A percentile compares a stretch with the other conserved stretches of the same genome.
These are phyloP conservation scores for Calliphora vicina DNA, from an alignment of 1,140 invertebrate genomes.

Conservation along the genomic window DNA sequence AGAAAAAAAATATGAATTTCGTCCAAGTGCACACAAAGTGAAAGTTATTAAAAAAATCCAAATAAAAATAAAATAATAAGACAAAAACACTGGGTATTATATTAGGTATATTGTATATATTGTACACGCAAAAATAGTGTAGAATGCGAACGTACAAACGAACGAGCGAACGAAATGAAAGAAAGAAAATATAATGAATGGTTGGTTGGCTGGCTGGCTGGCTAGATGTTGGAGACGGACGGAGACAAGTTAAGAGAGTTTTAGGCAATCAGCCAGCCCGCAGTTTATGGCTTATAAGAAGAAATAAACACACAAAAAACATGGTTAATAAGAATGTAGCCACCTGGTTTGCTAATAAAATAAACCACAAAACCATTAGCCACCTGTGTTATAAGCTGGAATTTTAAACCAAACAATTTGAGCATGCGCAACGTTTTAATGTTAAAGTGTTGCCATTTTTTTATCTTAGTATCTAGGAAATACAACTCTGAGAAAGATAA, in stretches of 20 bases:
- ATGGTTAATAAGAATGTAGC: not conserved
- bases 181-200: not conserved
- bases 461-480: not conserved
- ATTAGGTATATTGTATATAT: too few species aligned
- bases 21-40: conserved; percentile 23
- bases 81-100: too few species aligned
- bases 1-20: not conserved
- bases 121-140: conserved; percentile 15
- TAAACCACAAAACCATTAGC: not conserved
- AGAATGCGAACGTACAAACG: conserved; percentile 6
- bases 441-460: not conserved
- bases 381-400: not conserved
- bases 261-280: not conserved
- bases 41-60: conserved; percentile 19
- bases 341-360: not conserved
- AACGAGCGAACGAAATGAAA: conserved; percentile 13
- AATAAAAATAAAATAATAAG: conserved; percentile 20
- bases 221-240: too few species aligned
- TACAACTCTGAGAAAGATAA: not conserved
- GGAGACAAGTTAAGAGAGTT: not conserved
- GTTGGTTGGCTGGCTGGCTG: not conserved
- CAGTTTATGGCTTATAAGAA: not conserved
- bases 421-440: not conserved
- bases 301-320: not conserved
- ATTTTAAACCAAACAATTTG: not conserved